A percentile compares a stretch with the other conserved stretches of the same genome.
Evolutionary conservation across 2,888 invertebrate species (phyloP).

Genomic region (Cybosia mesomella): DNA sequence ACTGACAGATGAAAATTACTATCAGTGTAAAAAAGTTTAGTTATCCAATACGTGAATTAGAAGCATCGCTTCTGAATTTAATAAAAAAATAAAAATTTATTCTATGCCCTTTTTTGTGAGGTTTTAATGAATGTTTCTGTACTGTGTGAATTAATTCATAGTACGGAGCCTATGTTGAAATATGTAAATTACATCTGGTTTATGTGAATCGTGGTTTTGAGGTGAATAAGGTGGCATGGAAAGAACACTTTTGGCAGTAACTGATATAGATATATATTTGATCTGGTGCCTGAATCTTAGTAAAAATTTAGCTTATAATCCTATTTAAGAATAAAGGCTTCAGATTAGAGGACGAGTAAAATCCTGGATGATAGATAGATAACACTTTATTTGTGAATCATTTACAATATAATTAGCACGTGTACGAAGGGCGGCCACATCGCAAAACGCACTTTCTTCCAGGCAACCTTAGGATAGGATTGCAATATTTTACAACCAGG

Average conservation of each 20-base stretch:
- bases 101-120: slow-evolving; percentile 33
- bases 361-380: too few relatives aligned
- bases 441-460: too few relatives aligned
- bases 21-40: background rate
- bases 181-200: slow-evolving; percentile 55
- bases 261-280: background rate
- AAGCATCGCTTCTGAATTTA: background rate
- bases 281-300: background rate
- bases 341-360: too few relatives aligned
- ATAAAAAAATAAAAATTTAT: background rate
- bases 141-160: slow-evolving; percentile 58
- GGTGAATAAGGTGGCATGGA: background rate
- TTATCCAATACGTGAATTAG: background rate
- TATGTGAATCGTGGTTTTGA: slow-evolving; percentile 27
- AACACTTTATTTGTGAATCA: too few relatives aligned
- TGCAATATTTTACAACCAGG: too few relatives aligned
- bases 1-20: background rate
- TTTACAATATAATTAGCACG: too few relatives aligned
- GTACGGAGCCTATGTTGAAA: slow-evolving; percentile 57
- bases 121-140: slow-evolving; percentile 67
- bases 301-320: too few relatives aligned
- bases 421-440: too few relatives aligned
- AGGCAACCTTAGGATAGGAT: too few relatives aligned
- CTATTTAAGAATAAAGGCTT: too few relatives aligned
- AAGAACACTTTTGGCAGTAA: background rate